Evolutionary conservation across 2,797 vertebrate species (phyloP).

Genomic region (Poecilia wingei): DNA sequence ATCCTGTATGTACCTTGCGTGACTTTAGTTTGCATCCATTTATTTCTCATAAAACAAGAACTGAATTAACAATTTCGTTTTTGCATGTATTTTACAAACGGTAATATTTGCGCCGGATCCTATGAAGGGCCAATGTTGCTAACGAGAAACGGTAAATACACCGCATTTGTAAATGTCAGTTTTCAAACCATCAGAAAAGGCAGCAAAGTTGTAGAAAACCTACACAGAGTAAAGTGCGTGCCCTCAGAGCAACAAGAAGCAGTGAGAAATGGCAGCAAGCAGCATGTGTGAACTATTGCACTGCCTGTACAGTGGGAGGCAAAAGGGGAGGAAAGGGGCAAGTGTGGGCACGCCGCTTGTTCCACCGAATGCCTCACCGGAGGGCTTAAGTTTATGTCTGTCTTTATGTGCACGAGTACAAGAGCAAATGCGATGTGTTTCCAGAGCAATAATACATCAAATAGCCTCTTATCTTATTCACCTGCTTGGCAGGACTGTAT

Average conservation of each 20-base stretch:
- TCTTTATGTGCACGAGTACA: slow-evolving; percentile 11
- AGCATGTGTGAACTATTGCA: slow-evolving; percentile 57
- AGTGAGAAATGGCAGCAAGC: slow-evolving; percentile 33
- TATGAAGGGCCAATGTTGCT: neutral
- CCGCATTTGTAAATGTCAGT: neutral
- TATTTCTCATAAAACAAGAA: neutral
- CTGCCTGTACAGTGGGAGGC: slow-evolving; percentile 50
- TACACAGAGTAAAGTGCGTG: neutral
- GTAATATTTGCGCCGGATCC: neutral
- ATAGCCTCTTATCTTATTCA: slow-evolving; percentile 41
- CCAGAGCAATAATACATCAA: slow-evolving; percentile 28
- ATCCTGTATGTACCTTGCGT: neutral
- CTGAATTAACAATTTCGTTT: neutral
- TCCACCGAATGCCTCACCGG: slow-evolving; percentile 67
- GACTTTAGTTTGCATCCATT: neutral
- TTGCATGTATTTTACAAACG: neutral
- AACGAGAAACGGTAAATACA: neutral
- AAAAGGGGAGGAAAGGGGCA: slow-evolving; percentile 55
- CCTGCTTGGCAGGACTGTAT: slow-evolving; percentile 20
- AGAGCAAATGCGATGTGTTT: slow-evolving; percentile 10
- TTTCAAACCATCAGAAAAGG: neutral
- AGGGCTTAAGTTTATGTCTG: slow-evolving; percentile 56
- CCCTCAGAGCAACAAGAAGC: slow-evolving; percentile 16
- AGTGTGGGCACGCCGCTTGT: slow-evolving; percentile 73
- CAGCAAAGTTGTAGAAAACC: neutral